phyloP scores from a whole-genome alignment of 2,113 vertebrate species.

The Euleptes europaea region DNA sequence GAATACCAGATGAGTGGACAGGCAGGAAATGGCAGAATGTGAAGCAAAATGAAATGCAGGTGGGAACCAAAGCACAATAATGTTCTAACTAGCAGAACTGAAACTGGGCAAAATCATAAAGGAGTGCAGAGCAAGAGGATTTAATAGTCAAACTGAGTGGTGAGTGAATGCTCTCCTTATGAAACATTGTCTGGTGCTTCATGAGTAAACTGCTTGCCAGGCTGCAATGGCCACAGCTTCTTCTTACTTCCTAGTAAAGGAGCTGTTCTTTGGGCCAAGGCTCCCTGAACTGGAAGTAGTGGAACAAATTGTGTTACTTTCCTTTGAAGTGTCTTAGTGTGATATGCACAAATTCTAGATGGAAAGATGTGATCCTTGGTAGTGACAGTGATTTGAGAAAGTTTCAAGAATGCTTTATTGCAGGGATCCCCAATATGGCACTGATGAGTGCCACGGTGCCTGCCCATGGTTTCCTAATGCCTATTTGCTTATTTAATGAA shows the following conservation, averaged over 20 bases:
- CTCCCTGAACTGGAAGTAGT: background rate
- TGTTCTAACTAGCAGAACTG: background rate
- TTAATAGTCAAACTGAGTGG: background rate
- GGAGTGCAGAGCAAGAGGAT: background rate
- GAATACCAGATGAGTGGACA: background rate
- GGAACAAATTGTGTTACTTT: background rate
- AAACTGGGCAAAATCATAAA: background rate
- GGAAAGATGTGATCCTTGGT: background rate
- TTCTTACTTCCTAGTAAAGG: background rate
- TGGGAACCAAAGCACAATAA: background rate
- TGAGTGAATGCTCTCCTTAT: background rate
- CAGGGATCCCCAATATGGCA: background rate
- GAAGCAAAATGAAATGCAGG: background rate
- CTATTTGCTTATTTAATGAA: too few species aligned
- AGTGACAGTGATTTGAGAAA: background rate
- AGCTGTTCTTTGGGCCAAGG: background rate
- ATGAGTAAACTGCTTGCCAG: background rate
- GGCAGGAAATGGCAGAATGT: background rate
- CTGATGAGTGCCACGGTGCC: too few species aligned
- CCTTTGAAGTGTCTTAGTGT: background rate
- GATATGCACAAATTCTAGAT: background rate
- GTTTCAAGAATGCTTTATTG: background rate
- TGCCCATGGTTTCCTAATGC: too few species aligned
- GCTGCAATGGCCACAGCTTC: background rate
- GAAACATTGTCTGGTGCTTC: background rate